A percentile compares a stretch with the other conserved stretches of the same genome.
Conservation (phyloP, 2,888 invertebrate genomes). For the Coelinius sp. region DNA sequence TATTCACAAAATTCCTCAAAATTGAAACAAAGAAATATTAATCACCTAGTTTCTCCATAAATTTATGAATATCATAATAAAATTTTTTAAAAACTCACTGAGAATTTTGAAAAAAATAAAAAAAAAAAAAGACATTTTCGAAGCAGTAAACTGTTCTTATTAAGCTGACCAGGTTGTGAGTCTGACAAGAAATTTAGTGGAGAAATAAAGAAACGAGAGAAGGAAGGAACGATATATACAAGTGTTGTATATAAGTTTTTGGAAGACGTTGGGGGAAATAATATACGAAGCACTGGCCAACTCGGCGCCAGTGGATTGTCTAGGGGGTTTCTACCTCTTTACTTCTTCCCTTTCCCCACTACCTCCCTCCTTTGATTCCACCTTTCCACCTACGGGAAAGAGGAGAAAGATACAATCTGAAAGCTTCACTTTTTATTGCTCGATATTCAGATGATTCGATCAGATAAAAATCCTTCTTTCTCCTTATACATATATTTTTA, state of each 20-base stretch:
- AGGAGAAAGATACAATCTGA: conserved; percentile 61
- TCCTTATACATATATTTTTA: conserved; percentile 23
- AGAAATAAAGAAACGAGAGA: conserved; percentile 44
- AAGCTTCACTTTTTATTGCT: conserved; percentile 65
- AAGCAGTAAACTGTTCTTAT: conserved; percentile 50
- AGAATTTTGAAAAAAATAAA: not conserved
- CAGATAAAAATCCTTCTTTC: conserved; percentile 59
- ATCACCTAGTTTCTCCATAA: not conserved
- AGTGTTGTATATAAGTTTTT: conserved; percentile 9
- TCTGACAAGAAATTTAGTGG: conserved; percentile 48
- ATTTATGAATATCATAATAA: no score
- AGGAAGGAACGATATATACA: conserved; percentile 3
- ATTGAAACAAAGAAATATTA: not conserved
- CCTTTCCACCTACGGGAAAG: conserved; percentile 17
- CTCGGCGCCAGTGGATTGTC: conserved; percentile 48
- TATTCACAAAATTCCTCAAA: not conserved
- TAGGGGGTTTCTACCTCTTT: conserved; percentile 32
- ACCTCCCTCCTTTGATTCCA: not conserved
- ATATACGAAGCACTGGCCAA: conserved; percentile 47
- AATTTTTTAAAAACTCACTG: not conserved
- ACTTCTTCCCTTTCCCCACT: not conserved
- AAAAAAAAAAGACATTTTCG: conserved; percentile 4
- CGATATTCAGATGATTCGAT: conserved; percentile 69
- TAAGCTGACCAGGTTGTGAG: conserved; percentile 46
- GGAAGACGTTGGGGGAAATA: conserved; percentile 46